Evolutionary conservation across 2,797 vertebrate genomes (phyloP).

Genomic region (Malacoraja senta): DNA sequence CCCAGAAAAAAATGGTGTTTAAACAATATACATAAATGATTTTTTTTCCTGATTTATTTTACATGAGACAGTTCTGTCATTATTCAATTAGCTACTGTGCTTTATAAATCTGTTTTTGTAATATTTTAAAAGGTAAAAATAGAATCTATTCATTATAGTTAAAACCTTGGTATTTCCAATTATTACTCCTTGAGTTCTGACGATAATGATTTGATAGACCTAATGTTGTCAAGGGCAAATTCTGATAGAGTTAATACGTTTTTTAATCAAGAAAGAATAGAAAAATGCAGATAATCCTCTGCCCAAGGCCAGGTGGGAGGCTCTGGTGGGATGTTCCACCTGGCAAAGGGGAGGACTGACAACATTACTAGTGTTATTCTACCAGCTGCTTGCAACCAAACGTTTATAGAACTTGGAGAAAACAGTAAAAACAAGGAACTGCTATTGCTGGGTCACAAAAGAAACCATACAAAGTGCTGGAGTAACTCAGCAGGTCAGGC

Average conservation of each 20-base stretch:
- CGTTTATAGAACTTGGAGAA: neutral
- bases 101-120: neutral
- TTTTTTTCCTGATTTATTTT: neutral
- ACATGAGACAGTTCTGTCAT: neutral
- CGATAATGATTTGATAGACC: neutral
- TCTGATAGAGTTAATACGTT: neutral
- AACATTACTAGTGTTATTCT: neutral
- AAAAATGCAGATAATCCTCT: neutral
- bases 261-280: neutral
- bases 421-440: no score
- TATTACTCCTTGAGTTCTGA: neutral
- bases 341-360: no score
- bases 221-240: neutral
- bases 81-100: neutral
- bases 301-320: neutral
- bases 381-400: neutral
- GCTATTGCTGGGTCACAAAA: no score
- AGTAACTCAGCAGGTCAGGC: no score
- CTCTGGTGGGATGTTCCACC: neutral
- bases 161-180: slow-evolving; percentile 10
- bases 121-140: neutral
- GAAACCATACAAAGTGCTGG: no score
- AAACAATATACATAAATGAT: neutral
- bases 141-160: neutral
- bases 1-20: neutral